Base-by-base conservation (phyloP, 2,113 vertebrate species). In the Carassius gibelio region DNA sequence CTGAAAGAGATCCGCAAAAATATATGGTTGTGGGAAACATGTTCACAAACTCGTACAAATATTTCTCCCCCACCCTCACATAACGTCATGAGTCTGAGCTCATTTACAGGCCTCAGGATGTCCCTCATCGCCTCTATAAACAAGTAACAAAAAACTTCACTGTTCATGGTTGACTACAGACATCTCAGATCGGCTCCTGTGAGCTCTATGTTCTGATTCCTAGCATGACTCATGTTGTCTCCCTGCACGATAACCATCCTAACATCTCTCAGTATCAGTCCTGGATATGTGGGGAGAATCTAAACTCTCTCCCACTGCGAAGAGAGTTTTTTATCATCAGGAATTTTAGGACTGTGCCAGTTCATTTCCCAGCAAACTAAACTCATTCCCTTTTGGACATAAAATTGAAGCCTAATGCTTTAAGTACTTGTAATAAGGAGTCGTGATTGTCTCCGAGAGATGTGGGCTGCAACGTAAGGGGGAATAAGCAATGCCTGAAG, bases 141-240 rank as follows among this genome's bases (percentile, higher is more conserved):
- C 72, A 75, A 75, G 42, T 23, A 69, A 94, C 91, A 94, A 93
- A 93, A 88, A n/a, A 48, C 75, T 94, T 92, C 84, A 71, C 69
- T 75, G 72, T 75, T 75, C 42, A 50, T 75, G 72, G 72, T 45
- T 75, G 42, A 48, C 42, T 75, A 42, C 13, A 48, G 72, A 21
- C 69, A 72, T 72, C 36, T 72, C 59, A 42, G 50, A 59, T 82
- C 85, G 42, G 87, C 83, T 89, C 89, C 88, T 87, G 90, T 71
- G 85, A 90, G 87, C 68, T 83, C 3, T 26, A 76, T 74, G 68
- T 83, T 61, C 77, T 86, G 75, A 15, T 78, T 59, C 55, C 57
- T 89, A 92, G 82, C 77, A 84, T 91, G 92, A 91, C 87, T 90
- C 90, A 89, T 89, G 91, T 91, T 87, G 89, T 87, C 66, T 11